Conservation (phyloP, 2,888 invertebrate species). For the Ennomos quercinarius region DNA sequence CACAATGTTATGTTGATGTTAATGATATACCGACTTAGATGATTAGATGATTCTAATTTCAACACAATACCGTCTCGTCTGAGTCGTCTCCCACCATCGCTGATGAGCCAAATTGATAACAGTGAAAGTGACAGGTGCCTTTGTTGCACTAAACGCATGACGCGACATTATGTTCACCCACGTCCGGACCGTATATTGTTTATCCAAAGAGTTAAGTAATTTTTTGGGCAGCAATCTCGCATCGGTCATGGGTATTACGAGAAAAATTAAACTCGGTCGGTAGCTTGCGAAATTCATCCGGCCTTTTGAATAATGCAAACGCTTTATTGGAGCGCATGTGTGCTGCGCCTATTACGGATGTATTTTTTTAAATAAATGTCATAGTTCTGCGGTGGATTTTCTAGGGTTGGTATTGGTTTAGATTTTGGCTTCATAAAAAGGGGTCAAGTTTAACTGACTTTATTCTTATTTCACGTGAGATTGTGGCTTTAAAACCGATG, state of each 20-base stretch:
- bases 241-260: constrained; percentile 66
- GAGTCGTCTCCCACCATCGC: constrained; percentile 7
- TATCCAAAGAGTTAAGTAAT: constrained; percentile 58
- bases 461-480: no score
- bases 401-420: no score
- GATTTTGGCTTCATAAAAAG: no score
- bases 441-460: no score
- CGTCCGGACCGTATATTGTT: constrained; percentile 36
- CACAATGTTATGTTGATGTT: no score
- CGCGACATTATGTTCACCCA: constrained; percentile 25
- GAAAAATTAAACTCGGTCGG: constrained; percentile 71
- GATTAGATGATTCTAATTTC: not conserved
- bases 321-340: constrained; percentile 70
- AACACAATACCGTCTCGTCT: constrained; percentile 10
- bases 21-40: no score
- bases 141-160: constrained; percentile 30
- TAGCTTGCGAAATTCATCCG: constrained; percentile 69
- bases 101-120: constrained; percentile 22
- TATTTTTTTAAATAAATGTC: constrained; percentile 1
- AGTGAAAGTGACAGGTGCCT: constrained; percentile 26
- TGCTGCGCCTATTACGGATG: constrained; percentile 20
- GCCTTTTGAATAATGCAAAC: constrained; percentile 80
- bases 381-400: not conserved
- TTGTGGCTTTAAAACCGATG: no score
- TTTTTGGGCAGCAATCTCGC: constrained; percentile 60